A percentile compares a stretch with the other conserved stretches of the same genome.
phyloP scores from a whole-genome alignment of 2,113 vertebrate species.

The Diphyllodes magnificus region DNA sequence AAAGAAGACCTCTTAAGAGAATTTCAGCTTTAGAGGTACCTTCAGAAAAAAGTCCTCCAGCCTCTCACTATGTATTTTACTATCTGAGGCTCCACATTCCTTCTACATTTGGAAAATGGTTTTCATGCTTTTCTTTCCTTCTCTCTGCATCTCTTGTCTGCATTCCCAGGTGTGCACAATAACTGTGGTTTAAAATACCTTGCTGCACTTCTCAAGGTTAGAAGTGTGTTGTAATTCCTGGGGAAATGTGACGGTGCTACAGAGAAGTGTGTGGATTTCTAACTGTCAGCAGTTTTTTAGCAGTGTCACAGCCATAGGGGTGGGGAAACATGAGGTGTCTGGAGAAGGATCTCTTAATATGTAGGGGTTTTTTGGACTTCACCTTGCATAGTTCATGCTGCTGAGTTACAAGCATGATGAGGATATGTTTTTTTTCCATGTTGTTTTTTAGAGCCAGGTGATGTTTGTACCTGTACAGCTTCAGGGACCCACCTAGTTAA shows the following conservation, averaged over 20 bases:
- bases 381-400: background rate
- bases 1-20: background rate
- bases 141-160: background rate
- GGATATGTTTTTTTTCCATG: background rate
- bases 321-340: background rate
- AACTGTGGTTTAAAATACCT: background rate
- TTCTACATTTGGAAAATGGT: background rate
- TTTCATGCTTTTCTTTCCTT: background rate
- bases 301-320: background rate
- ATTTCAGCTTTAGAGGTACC: background rate
- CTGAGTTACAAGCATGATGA: background rate
- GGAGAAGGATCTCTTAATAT: background rate
- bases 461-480: background rate
- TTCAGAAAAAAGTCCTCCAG: background rate
- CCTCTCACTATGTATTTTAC: background rate
- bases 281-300: background rate
- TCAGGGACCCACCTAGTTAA: background rate
- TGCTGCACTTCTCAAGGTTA: background rate
- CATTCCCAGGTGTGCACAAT: background rate
- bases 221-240: background rate
- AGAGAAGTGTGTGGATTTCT: background rate
- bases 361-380: background rate
- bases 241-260: background rate
- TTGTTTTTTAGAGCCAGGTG: background rate
- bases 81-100: background rate